Percentiles rank a stretch among this genome's conserved stretches.
These are phyloP conservation scores for Troides aeacus DNA, from an alignment of 2,888 invertebrate species.

Conservation along the genomic window DNA sequence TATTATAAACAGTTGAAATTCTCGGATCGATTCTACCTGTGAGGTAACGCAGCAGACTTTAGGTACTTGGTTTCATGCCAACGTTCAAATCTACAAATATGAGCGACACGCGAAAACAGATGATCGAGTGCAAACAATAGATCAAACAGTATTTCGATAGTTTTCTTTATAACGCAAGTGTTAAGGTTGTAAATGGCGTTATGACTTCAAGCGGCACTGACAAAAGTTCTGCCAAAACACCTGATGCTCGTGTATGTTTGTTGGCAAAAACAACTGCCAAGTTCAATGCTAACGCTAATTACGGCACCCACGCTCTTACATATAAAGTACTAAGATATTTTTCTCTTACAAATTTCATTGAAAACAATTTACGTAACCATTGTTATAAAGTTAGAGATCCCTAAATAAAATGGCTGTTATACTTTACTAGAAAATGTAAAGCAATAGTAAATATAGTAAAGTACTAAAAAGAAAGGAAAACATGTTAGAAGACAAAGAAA, in stretches of 20 bases:
- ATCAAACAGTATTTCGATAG: background rate
- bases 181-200: constrained; percentile 6
- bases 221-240: constrained; percentile 33
- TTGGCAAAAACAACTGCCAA: constrained; percentile 52
- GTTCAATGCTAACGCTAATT: constrained; percentile 70
- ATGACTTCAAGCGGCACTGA: background rate
- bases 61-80: constrained; percentile 21
- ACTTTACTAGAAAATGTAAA: too few relatives aligned
- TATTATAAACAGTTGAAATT: background rate
- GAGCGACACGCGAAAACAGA: constrained; percentile 24
- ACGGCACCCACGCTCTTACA: constrained; percentile 32
- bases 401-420: too few relatives aligned
- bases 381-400: background rate
- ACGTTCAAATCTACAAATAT: constrained; percentile 10
- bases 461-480: too few relatives aligned
- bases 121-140: constrained; percentile 12
- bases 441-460: too few relatives aligned
- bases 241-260: constrained; percentile 40
- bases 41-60: constrained; percentile 15
- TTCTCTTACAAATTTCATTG: constrained; percentile 8
- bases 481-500: too few relatives aligned
- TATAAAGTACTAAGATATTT: constrained; percentile 1
- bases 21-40: constrained; percentile 22
- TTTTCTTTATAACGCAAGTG: background rate
- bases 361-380: constrained; percentile 2